Evolutionary conservation across 2,113 vertebrate species (phyloP), one percentile per base, ranked within the genome.

Genomic region (Mus pahari): DNA sequence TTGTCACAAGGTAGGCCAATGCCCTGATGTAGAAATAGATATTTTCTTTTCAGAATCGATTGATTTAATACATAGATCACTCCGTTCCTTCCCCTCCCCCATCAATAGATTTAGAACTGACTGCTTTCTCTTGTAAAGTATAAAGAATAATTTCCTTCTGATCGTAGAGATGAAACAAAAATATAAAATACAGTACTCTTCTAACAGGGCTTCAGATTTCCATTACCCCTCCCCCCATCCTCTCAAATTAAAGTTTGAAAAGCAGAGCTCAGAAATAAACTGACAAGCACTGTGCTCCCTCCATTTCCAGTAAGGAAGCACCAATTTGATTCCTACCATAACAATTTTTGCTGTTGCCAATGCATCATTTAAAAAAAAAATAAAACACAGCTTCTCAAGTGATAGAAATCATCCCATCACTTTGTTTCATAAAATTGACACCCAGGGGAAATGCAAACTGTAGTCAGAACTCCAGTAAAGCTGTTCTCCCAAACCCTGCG

Each of bases 381-480:
- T 11, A 53, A 60, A 64, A 97, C 91, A 97, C 97, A 97, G 94
- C 94, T 96, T 96, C 97, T 97, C 96, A 97, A 98, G 97, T 97
- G 98, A 98, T 97, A 97, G 97, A 97, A 98, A 97, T 98, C 97
- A 98, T 97, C 98, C 97, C 91, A 83, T 98, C 98, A 98, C 94
- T 97, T 97, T 98, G 97, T 98, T 98, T 98, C 96, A 96, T 96
- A 97, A 97, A 98, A 98, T 78, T 97, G 96, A 97, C 97, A 98
- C 97, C 96, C 97, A 89, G 96, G 98, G 97, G 98, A 98, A 97
- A 98, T 97, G 96, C 86, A 98, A 97, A 97, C 96, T 96, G 94
- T 84, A 95, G 89, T 83, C 96, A 96, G 96, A 98, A 96, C 95
- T 94, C 91, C 79, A 97, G 95, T 5, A 87, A 89, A 96, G 94